Evolutionary conservation across 2,888 invertebrate genomes (phyloP).

Genomic region (Troglohyphantes excavatus): DNA sequence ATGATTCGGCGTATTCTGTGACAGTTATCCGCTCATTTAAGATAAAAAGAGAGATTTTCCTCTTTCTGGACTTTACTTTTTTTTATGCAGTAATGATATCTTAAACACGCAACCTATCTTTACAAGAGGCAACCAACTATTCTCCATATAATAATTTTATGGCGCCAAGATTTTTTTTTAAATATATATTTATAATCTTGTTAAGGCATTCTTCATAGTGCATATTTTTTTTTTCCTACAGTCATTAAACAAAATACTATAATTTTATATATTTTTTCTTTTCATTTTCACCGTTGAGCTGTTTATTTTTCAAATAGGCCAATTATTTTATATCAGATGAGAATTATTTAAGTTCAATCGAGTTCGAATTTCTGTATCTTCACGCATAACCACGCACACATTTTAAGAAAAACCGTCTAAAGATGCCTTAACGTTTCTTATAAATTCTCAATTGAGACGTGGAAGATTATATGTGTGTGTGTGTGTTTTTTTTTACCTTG

Average conservation of each 20-base stretch:
- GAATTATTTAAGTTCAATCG: no score
- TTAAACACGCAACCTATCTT: neutral
- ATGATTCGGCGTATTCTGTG: neutral
- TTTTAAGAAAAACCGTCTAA: no score
- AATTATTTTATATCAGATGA: neutral
- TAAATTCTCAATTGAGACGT: no score
- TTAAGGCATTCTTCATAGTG: neutral
- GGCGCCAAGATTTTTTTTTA: neutral
- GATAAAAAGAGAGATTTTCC: slow-evolving; percentile 4
- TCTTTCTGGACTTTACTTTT: neutral
- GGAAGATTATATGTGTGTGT: no score
- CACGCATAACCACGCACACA: no score
- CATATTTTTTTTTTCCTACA: neutral
- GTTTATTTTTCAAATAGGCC: neutral
- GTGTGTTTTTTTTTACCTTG: no score
- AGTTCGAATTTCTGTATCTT: neutral
- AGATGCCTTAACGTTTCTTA: no score
- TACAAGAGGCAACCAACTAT: neutral
- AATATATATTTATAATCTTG: neutral
- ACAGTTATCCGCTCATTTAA: neutral
- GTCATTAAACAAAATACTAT: neutral
- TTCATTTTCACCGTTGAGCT: no score
- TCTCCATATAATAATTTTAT: neutral
- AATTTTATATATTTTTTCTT: neutral
- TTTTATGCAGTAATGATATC: neutral